Base-by-base conservation (phyloP, 2,888 invertebrate species). In the Leptopterna dolabrata region DNA sequence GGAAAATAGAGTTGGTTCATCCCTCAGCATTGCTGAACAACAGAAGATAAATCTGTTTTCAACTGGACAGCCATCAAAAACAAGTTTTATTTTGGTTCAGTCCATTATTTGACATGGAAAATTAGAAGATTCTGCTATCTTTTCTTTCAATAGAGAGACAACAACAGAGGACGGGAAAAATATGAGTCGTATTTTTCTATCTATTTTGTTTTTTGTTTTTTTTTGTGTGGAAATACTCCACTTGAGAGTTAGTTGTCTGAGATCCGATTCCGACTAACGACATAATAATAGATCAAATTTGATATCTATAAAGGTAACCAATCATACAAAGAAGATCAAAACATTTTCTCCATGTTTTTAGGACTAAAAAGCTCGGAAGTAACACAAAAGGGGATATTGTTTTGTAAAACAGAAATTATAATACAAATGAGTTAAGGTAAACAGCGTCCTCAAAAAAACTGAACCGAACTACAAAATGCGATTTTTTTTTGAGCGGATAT, bases 241-340 rank as follows among this genome's bases (percentile, higher is more conserved):
- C 73, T 36, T 73, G 73, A 73, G 36, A 73, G 19, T 29, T 71
- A 29, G 36, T 73, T 73, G 73, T 73, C 73, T 73, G 73, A 73
- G 73, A 73, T 73, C 73, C 36, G 73, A 73, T 73, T 36, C 19
- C 73, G 36, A 41, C 73, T 73, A 63, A 63, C 63, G 63, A 63
- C 63, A 63, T 63, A 63, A 63, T 63, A 63, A 63, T 63, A 63
- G 63, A 24, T 63, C 63, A 63, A 63, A 63, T 63, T 63, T 63
- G 63, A 63, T 63, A 63, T 63, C 63, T 63, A 63, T 27, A 63
- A 63, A 63, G 63, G 63, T 63, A 63, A 63, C 63, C 63, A 63
- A 51, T 51, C 51, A 51, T 51, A 51, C n/a, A 16, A 16, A 14
- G 51, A 51, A 51, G 51, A 51, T 51, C 16, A 36, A 2, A 51